Conservation (phyloP, 2,888 invertebrate species). For the Notodonta ziczac region DNA sequence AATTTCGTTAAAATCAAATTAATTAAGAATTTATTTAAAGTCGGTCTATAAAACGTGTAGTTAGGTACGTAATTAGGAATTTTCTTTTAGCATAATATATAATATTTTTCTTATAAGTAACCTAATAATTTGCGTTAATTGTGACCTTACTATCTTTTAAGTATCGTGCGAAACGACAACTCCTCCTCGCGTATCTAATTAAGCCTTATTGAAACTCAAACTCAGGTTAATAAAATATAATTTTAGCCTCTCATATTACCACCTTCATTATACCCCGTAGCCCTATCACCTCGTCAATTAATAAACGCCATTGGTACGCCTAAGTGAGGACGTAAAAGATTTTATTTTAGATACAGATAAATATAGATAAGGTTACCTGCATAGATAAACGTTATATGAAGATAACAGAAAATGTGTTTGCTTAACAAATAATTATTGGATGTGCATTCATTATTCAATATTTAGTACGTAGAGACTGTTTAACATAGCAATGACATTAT, state of each 20-base stretch:
- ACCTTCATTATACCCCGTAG: not conserved
- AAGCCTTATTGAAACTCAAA: too few relatives aligned
- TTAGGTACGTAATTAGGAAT: not conserved
- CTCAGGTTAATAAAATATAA: not conserved
- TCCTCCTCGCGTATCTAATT: too few relatives aligned
- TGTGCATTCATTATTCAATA: constrained; percentile 18
- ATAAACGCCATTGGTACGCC: not conserved
- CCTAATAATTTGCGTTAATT: too few relatives aligned
- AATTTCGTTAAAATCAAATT: constrained; percentile 26
- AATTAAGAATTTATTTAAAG: constrained; percentile 28
- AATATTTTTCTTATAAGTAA: not conserved
- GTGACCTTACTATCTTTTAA: too few relatives aligned
- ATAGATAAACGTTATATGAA: constrained; percentile 6
- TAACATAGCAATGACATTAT: constrained; percentile 29
- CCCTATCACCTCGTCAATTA: not conserved
- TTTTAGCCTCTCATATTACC: not conserved
- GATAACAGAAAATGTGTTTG: constrained; percentile 13
- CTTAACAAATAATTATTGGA: constrained; percentile 19
- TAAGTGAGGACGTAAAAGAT: constrained; percentile 1
- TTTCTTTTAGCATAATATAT: not conserved
- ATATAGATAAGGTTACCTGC: constrained; percentile 5
- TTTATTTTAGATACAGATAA: constrained; percentile 3
- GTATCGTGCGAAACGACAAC: too few relatives aligned
- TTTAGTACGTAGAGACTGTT: constrained; percentile 13
- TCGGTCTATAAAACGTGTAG: constrained; percentile 12